phyloP scores from a whole-genome alignment of 2,888 invertebrate species.

The Oligia latruncula region DNA sequence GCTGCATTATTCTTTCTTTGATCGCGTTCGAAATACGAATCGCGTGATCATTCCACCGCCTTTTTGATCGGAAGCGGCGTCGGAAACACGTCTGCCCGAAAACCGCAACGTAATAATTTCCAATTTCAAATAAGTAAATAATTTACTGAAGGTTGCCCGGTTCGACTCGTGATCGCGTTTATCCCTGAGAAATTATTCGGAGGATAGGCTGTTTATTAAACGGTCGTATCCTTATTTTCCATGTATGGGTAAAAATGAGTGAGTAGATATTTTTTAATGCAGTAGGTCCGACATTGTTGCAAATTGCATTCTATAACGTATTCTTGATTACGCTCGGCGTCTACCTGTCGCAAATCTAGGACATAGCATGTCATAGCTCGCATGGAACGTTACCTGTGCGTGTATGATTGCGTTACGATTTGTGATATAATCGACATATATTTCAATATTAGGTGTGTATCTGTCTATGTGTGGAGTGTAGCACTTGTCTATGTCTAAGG shows the following conservation, averaged over 20 bases:
- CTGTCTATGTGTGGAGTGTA: conserved; percentile 58
- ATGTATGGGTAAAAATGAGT: conserved; percentile 65
- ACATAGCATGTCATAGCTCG: conserved; percentile 87
- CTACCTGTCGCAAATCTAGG: conserved; percentile 87
- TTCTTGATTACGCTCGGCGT: conserved; percentile 79
- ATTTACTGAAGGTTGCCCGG: conserved; percentile 81
- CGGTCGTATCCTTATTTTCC: conserved; percentile 72
- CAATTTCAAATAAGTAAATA: conserved; percentile 87
- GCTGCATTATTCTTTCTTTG: conserved; percentile 68
- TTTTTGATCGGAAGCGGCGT: conserved; percentile 84
- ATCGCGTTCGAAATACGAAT: conserved; percentile 75
- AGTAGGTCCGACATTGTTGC: conserved; percentile 77
- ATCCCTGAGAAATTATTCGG: conserved; percentile 76
- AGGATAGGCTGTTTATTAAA: conserved; percentile 74
- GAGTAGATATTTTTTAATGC: conserved; percentile 69
- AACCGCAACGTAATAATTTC: conserved; percentile 88
- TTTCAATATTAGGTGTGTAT: conserved; percentile 72
- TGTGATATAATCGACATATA: conserved; percentile 84
- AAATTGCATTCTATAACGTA: conserved; percentile 72
- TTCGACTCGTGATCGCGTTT: conserved; percentile 73
- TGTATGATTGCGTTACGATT: conserved; percentile 85
- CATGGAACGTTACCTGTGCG: conserved; percentile 81
- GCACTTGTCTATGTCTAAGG: conserved; percentile 57
- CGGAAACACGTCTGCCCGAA: conserved; percentile 88
- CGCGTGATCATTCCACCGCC: conserved; percentile 84